Conservation (phyloP, 2,888 invertebrate genomes). For the Amorpha juglandis region DNA sequence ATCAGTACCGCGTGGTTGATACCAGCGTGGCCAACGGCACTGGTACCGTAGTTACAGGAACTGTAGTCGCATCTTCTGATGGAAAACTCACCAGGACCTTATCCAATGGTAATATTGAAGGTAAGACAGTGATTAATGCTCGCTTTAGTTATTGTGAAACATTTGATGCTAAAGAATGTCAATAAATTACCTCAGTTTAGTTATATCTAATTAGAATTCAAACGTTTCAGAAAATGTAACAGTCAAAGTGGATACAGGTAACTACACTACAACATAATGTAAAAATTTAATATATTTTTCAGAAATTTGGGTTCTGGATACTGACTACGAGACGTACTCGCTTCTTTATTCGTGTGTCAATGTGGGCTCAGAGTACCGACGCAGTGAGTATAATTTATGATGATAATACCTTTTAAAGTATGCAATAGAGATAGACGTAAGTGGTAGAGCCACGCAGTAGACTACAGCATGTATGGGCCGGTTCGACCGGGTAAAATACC, state of each 20-base stretch:
- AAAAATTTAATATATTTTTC: constrained; percentile 39
- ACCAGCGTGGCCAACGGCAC: constrained; percentile 51
- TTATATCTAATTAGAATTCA: background rate
- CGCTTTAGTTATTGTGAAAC: background rate
- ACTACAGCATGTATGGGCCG: too few relatives aligned
- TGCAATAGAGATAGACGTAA: too few relatives aligned
- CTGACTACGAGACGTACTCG: constrained; percentile 68
- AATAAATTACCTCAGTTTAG: background rate
- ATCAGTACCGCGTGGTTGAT: constrained; percentile 52
- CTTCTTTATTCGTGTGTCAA: constrained; percentile 69
- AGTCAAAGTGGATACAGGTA: too few relatives aligned
- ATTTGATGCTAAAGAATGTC: too few relatives aligned
- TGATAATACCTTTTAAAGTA: too few relatives aligned
- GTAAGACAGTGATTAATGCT: constrained; percentile 33
- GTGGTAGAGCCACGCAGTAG: too few relatives aligned
- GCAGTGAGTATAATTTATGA: constrained; percentile 49
- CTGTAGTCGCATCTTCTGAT: constrained; percentile 47
- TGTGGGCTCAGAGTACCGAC: constrained; percentile 55
- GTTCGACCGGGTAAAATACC: too few relatives aligned
- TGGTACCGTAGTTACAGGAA: constrained; percentile 47
- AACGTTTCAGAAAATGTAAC: too few relatives aligned
- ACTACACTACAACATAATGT: too few relatives aligned
- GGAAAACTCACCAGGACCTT: constrained; percentile 57
- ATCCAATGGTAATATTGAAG: constrained; percentile 40
- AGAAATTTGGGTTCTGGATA: constrained; percentile 68